phyloP scores from a whole-genome alignment of 1,140 invertebrate species.

The Drosophila bipectinata region DNA sequence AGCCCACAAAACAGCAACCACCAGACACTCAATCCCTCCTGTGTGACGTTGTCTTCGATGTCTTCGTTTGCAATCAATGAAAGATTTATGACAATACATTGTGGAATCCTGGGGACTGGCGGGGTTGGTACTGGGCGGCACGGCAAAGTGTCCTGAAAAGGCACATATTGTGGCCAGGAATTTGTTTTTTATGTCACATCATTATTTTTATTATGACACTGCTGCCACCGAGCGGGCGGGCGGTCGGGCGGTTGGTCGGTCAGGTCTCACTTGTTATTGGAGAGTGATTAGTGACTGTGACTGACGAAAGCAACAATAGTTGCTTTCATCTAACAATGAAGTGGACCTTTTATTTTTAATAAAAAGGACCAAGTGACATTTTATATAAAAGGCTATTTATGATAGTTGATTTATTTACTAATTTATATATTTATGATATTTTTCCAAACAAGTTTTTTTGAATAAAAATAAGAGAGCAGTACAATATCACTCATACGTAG shows the following conservation, averaged over 20 bases:
- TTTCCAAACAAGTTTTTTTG: too few species aligned
- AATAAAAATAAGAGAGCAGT: not conserved
- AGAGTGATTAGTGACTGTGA: conserved; percentile 76
- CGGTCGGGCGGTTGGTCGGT: too few species aligned
- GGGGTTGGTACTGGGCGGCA: not conserved
- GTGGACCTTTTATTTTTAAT: conserved; percentile 10
- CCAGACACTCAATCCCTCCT: conserved; percentile 28
- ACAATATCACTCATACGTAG: conserved; percentile 6
- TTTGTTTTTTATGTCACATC: conserved; percentile 76
- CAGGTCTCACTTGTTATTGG: conserved; percentile 51
- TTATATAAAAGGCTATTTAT: too few species aligned
- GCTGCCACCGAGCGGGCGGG: conserved; percentile 40
- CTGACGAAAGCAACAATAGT: conserved; percentile 24
- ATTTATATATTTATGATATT: not conserved
- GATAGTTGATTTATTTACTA: too few species aligned
- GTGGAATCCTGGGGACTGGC: not conserved
- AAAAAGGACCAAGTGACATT: too few species aligned
- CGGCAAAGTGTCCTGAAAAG: not conserved
- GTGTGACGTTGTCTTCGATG: conserved; percentile 62
- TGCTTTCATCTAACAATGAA: conserved; percentile 16
- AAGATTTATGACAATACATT: conserved; percentile 76
- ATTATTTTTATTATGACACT: conserved; percentile 79
- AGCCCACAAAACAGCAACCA: conserved; percentile 5
- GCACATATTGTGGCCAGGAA: conserved; percentile 39
- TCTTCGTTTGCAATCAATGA: conserved; percentile 80